Evolutionary conservation across 2,888 invertebrate species (phyloP).

Genomic region (Baccha elongata): DNA sequence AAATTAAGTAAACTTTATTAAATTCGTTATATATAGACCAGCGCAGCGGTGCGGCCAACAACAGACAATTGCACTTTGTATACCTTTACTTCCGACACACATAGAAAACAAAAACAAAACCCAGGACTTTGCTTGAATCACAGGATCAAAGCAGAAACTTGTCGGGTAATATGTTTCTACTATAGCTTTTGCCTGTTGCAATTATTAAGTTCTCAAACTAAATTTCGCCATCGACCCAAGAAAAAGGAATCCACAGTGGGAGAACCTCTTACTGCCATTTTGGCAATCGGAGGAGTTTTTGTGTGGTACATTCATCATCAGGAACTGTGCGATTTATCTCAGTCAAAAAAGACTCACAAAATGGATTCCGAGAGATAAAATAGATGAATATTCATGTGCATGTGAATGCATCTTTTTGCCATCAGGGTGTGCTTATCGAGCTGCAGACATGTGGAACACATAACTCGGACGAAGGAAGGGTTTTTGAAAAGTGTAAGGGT

Average conservation of each 20-base stretch:
- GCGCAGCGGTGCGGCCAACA: no score
- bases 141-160: neutral
- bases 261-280: conserved; percentile 39
- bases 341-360: conserved; percentile 68
- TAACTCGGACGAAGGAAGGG: neutral
- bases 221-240: conserved; percentile 14
- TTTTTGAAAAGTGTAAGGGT: neutral
- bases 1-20: conserved; percentile 61
- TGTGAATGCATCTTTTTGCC: conserved; percentile 48
- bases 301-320: conserved; percentile 59
- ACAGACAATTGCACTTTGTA: conserved; percentile 46
- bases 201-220: conserved; percentile 1
- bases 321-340: conserved; percentile 68
- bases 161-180: no score
- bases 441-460: neutral
- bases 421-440: conserved; percentile 6
- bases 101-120: conserved; percentile 29
- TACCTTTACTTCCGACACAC: neutral
- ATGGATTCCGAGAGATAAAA: conserved; percentile 69
- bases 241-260: neutral
- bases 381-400: conserved; percentile 70
- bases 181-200: neutral
- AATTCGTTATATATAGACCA: conserved; percentile 56
- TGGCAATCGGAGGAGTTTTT: conserved; percentile 57
- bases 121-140: neutral